Conservation (phyloP, 2,888 invertebrate genomes). For the Salticus scenicus region DNA sequence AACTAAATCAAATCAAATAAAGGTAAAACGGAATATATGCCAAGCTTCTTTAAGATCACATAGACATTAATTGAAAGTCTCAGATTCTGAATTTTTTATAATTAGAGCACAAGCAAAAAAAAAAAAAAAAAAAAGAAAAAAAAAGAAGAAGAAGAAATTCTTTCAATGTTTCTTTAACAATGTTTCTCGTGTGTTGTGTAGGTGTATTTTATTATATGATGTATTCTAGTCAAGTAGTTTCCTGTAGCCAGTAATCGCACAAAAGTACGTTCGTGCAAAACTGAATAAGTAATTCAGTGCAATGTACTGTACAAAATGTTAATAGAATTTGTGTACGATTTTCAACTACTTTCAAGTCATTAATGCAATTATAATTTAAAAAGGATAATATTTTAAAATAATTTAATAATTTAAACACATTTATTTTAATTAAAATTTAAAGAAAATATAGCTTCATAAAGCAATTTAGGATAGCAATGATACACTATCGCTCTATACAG, state of each 20-base stretch:
- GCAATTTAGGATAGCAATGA: no score
- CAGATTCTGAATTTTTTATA: background rate
- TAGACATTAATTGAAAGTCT: background rate
- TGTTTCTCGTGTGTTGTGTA: background rate
- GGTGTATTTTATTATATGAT: background rate
- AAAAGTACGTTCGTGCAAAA: background rate
- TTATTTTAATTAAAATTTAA: no score
- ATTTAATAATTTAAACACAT: no score
- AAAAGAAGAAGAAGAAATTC: no score
- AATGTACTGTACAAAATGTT: background rate
- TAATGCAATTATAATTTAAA: no score
- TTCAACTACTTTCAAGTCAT: no score
- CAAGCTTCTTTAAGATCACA: background rate
- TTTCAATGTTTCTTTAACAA: no score
- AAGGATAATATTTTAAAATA: no score
- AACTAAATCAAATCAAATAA: conserved; percentile 11
- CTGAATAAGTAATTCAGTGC: background rate
- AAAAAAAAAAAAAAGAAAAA: no score
- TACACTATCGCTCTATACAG: no score
- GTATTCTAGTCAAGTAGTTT: conserved; percentile 6
- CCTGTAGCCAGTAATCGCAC: conserved; percentile 15
- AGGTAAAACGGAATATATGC: background rate
- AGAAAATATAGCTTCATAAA: no score
- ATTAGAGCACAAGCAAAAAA: background rate
- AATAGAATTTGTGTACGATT: no score